phyloP scores from a whole-genome alignment of 2,888 invertebrate species.

The Drosophila kokeensis region DNA sequence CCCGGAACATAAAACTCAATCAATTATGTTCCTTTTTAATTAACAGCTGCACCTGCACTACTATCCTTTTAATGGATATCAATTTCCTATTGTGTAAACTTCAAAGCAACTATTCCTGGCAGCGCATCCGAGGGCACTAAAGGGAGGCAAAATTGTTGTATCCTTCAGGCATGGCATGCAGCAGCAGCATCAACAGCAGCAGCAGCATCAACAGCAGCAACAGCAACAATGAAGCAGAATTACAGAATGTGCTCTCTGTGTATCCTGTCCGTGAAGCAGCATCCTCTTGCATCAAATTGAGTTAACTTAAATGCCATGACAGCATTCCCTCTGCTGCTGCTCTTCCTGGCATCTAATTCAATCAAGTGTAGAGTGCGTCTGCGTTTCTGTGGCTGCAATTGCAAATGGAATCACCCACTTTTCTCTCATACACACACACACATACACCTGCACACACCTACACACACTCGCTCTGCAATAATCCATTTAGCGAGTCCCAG shows the following conservation, averaged over 20 bases:
- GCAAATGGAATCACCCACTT: conserved; percentile 8
- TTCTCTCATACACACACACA: background rate
- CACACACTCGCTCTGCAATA: conserved; percentile 1
- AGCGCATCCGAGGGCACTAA: background rate
- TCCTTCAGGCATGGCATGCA: background rate
- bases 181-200: background rate
- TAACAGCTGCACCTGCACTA: conserved; percentile 17
- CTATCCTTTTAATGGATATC: background rate
- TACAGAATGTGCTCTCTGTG: background rate
- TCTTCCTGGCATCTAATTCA: conserved; percentile 39
- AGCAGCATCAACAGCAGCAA: fast-evolving
- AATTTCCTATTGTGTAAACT: conserved; percentile 18
- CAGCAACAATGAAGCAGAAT: conserved; percentile 2
- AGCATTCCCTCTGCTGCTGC: conserved; percentile 12
- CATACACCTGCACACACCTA: background rate
- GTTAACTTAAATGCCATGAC: conserved; percentile 22
- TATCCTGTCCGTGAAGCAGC: conserved; percentile 9
- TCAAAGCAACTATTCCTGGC: conserved; percentile 16
- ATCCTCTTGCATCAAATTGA: conserved; percentile 35
- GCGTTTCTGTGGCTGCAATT: conserved; percentile 22
- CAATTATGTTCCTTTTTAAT: conserved; percentile 32
- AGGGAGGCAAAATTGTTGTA: background rate
- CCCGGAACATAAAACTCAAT: conserved; percentile 34
- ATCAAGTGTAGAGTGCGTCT: conserved; percentile 43
- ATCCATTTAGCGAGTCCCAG: conserved; percentile 2